phyloP scores from a whole-genome alignment of 2,113 vertebrate genomes.

The Chlamydotis undulata region DNA sequence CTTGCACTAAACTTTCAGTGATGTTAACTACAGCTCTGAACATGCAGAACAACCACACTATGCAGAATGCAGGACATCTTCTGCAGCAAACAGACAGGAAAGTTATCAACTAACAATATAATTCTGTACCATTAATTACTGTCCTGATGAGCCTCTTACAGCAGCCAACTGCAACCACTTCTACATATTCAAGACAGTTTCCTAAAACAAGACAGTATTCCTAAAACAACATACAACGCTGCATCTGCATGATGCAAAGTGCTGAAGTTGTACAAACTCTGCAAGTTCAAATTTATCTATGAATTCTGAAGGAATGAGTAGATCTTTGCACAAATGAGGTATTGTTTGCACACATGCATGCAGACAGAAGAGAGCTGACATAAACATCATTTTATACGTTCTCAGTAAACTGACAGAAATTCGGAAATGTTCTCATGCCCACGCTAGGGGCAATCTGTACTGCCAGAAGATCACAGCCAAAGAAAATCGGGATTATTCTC shows the following conservation, averaged over 20 bases:
- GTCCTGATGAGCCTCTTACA: not conserved
- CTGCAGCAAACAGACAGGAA: not conserved
- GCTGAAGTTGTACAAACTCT: slow-evolving; percentile 10
- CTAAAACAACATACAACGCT: not conserved
- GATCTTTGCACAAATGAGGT: not conserved
- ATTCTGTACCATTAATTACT: not conserved
- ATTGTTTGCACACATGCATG: not conserved
- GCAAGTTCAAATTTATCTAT: not conserved
- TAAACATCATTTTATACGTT: not conserved
- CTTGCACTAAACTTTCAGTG: not conserved
- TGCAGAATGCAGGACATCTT: not conserved
- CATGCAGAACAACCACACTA: not conserved
- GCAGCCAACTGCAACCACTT: not conserved
- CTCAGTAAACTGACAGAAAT: not conserved
- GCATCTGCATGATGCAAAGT: not conserved
- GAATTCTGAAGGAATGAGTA: not conserved
- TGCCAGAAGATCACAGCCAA: not conserved
- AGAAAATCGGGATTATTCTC: not conserved
- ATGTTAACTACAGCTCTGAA: not conserved
- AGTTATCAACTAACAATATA: not conserved
- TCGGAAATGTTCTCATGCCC: not conserved
- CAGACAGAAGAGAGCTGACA: not conserved
- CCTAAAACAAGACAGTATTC: not conserved
- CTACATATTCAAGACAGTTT: not conserved
- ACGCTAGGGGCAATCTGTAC: not conserved